Conservation (phyloP, 2,888 invertebrate genomes). For the Athripsodes cinereus region DNA sequence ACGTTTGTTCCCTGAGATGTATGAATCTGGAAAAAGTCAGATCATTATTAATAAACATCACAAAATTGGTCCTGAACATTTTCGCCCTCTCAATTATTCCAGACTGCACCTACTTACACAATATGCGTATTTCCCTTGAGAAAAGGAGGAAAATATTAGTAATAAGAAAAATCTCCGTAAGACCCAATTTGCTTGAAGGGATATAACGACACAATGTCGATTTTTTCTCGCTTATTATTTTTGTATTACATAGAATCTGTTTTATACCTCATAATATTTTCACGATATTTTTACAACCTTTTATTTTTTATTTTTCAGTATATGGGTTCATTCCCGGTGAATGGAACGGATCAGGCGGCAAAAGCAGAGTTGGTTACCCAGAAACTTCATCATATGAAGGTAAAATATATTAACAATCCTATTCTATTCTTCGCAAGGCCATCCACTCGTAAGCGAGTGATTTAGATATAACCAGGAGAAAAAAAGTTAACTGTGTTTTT, state of each 20-base stretch:
- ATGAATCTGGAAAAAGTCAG: not conserved
- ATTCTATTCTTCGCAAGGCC: no score
- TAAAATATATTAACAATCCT: slow-evolving; percentile 41
- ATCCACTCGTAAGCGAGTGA: no score
- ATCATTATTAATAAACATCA: not conserved
- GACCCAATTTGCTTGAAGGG: no score
- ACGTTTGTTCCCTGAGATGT: not conserved
- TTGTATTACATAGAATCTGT: not conserved
- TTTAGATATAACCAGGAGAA: no score
- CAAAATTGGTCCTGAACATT: not conserved
- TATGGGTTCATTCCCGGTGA: slow-evolving; percentile 73
- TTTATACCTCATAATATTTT: not conserved
- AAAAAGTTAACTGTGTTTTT: no score
- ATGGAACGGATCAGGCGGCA: slow-evolving; percentile 58
- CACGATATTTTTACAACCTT: not conserved
- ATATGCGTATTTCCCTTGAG: not conserved
- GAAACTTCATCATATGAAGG: slow-evolving; percentile 57
- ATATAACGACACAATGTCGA: not conserved
- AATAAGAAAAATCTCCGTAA: not conserved
- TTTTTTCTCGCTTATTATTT: not conserved
- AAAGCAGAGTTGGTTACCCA: slow-evolving; percentile 59
- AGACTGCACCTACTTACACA: not conserved
- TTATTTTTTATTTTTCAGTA: slow-evolving; percentile 50
- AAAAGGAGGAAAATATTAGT: not conserved
- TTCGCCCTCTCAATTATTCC: not conserved